These are phyloP conservation scores for Lytechinus variegatus DNA, from an alignment of 35 echinoderm and acorn worm genomes.

Conservation along the genomic window DNA sequence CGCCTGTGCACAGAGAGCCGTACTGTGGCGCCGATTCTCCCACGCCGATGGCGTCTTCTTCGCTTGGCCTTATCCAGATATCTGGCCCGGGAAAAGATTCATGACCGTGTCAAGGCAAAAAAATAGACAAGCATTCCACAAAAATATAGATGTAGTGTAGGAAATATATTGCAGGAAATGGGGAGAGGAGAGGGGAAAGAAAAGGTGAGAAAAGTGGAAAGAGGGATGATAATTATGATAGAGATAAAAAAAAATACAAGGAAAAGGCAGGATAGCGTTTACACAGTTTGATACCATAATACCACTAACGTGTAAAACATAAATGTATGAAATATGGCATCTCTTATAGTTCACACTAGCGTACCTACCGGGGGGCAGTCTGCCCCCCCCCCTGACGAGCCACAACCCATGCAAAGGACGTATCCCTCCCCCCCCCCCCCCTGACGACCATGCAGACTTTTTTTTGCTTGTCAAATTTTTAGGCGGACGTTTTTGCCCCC, in stretches of 20 bases:
- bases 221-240: background rate
- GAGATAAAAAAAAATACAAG: background rate
- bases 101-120: background rate
- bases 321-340: no score
- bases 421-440: no score
- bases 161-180: background rate
- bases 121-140: background rate
- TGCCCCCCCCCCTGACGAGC: no score
- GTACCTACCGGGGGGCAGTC: no score
- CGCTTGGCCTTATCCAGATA: background rate
- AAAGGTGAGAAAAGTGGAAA: background rate
- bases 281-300: background rate
- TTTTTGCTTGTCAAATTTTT: no score
- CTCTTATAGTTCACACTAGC: no score
- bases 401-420: no score
- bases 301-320: no score
- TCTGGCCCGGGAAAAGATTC: background rate
- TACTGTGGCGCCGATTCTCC: background rate
- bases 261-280: background rate
- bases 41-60: background rate
- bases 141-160: background rate
- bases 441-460: no score
- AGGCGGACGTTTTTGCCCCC: no score
- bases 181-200: background rate
- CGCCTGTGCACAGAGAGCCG: background rate